Evolutionary conservation across 2,797 vertebrate species (phyloP).

Genomic region (Microhierax caerulescens): DNA sequence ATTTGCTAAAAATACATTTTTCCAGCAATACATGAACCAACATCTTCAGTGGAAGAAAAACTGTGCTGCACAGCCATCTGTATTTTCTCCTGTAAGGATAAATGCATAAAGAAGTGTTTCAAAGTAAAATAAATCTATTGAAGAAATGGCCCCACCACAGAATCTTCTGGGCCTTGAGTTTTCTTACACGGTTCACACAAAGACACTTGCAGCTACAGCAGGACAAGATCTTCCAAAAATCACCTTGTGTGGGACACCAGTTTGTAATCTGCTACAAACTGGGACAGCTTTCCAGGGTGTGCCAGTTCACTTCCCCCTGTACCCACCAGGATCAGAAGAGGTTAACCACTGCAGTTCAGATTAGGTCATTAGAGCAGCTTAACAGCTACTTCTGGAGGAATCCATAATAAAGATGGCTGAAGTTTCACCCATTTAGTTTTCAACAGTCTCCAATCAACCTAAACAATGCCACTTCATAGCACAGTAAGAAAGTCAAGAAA

Average conservation of each 20-base stretch:
- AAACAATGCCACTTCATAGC: background rate
- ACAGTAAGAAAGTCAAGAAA: background rate
- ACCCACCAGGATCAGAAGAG: background rate
- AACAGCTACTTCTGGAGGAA: background rate
- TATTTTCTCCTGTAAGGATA: background rate
- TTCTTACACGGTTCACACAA: background rate
- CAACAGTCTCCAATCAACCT: background rate
- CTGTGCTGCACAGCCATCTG: background rate
- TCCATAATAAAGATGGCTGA: background rate
- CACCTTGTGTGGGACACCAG: background rate
- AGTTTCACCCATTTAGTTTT: background rate
- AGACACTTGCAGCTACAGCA: background rate
- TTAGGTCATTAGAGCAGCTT: background rate
- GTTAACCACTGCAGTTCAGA: background rate
- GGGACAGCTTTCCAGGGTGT: background rate
- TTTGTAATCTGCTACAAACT: background rate
- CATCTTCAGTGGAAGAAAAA: background rate
- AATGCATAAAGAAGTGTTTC: background rate
- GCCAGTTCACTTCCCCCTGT: too few species aligned
- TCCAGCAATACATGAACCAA: background rate
- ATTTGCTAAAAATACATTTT: background rate
- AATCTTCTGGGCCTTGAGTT: background rate
- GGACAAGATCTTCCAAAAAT: background rate
- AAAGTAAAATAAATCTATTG: background rate
- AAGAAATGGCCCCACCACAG: background rate